These are phyloP conservation scores for Hepsetus odoe DNA, from an alignment of 2,113 vertebrate genomes.

Conservation along the genomic window DNA sequence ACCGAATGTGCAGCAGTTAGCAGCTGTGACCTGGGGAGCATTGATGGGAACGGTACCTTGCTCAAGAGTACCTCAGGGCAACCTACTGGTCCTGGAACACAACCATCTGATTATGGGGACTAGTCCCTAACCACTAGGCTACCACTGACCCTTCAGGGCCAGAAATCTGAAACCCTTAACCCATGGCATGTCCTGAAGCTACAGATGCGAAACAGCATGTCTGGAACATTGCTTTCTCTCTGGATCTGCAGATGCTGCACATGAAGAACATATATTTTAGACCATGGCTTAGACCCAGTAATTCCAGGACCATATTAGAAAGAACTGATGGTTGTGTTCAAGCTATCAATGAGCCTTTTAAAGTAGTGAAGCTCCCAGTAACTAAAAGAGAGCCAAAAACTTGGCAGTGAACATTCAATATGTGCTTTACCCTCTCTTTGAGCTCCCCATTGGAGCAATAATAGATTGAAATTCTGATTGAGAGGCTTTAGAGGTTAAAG, in stretches of 20 bases:
- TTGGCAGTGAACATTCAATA: slow-evolving; percentile 56
- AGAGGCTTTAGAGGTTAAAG: slow-evolving; percentile 34
- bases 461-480: slow-evolving; percentile 9
- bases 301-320: slow-evolving; percentile 62
- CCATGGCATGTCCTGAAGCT: background rate
- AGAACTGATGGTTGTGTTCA: slow-evolving; percentile 46
- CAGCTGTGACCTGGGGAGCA: too few relatives aligned
- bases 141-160: too few relatives aligned
- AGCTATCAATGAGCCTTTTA: background rate
- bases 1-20: too few relatives aligned
- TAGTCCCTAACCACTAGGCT: too few relatives aligned
- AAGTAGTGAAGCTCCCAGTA: background rate
- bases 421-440: background rate
- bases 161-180: background rate
- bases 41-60: too few relatives aligned
- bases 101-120: too few relatives aligned
- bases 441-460: slow-evolving; percentile 17
- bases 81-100: too few relatives aligned
- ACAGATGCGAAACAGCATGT: background rate
- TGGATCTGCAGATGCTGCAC: background rate
- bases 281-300: slow-evolving; percentile 61
- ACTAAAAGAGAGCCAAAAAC: background rate
- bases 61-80: too few relatives aligned
- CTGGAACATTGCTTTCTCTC: background rate
- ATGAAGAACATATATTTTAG: too few relatives aligned